Evolutionary conservation across 2,113 vertebrate species (phyloP).

Genomic region (Microcebus murinus): DNA sequence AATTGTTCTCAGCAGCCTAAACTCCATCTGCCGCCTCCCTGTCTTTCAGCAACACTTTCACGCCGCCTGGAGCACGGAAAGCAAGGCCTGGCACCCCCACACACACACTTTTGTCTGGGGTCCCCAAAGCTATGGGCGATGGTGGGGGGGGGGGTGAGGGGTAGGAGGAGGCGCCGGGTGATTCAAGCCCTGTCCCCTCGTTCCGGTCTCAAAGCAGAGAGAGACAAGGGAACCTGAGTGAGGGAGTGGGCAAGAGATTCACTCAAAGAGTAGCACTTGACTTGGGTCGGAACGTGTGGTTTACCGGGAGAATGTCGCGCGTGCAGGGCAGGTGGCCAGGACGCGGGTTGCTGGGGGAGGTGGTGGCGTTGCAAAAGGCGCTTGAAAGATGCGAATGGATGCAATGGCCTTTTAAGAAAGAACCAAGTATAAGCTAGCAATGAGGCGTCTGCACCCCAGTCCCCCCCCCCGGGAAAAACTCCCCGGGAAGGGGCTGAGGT

Average conservation of each 20-base stretch:
- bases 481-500: background rate
- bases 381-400: background rate
- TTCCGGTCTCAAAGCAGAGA: background rate
- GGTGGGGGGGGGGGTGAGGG: no score
- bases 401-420: background rate
- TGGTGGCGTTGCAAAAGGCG: background rate
- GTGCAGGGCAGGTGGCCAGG: slow-evolving; percentile 9
- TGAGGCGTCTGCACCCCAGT: background rate
- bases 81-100: background rate
- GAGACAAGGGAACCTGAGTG: background rate
- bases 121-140: background rate
- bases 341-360: background rate
- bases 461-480: background rate
- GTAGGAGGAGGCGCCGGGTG: accelerated
- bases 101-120: background rate
- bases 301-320: background rate
- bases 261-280: background rate
- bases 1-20: background rate
- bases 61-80: background rate
- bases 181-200: background rate
- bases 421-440: background rate
- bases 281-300: background rate
- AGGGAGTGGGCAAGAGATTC: accelerated
- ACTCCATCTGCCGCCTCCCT: background rate
- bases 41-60: background rate